A percentile compares a stretch with the other conserved stretches of the same genome.
Conservation (phyloP, 2,113 vertebrate species). For the Labeo rohita region DNA sequence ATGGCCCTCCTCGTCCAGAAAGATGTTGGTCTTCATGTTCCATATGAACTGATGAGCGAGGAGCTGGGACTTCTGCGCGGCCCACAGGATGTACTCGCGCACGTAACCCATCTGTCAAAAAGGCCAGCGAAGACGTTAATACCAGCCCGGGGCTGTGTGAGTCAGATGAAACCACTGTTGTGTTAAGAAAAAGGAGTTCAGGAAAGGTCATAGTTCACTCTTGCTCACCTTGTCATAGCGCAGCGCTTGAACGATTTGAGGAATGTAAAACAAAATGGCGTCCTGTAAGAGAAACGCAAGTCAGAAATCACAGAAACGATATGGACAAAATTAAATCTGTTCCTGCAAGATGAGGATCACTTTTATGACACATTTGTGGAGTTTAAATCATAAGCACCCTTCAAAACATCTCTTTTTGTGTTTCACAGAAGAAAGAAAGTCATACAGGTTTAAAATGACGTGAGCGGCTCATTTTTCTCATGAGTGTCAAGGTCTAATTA, state of each 20-base stretch:
- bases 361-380: background rate
- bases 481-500: background rate
- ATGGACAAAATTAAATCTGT: background rate
- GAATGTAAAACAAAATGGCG: slow-evolving; percentile 98
- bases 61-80: slow-evolving; percentile 95
- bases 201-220: background rate
- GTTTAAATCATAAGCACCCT: background rate
- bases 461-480: background rate
- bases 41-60: slow-evolving; percentile 98
- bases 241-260: slow-evolving; percentile 96
- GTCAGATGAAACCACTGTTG: background rate
- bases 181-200: background rate
- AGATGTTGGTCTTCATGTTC: slow-evolving; percentile 99
- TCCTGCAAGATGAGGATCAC: background rate
- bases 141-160: background rate
- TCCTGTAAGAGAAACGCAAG: slow-evolving; percentile 74
- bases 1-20: slow-evolving; percentile 91
- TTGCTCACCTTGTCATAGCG: slow-evolving; percentile 94
- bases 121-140: background rate
- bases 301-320: slow-evolving; percentile 3
- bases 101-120: slow-evolving; percentile 93
- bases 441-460: background rate
- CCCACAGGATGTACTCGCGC: slow-evolving; percentile 97
- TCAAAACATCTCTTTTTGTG: background rate
- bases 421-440: background rate